phyloP scores from a whole-genome alignment of 2,113 vertebrate species.

The Cichladusa arquata region DNA sequence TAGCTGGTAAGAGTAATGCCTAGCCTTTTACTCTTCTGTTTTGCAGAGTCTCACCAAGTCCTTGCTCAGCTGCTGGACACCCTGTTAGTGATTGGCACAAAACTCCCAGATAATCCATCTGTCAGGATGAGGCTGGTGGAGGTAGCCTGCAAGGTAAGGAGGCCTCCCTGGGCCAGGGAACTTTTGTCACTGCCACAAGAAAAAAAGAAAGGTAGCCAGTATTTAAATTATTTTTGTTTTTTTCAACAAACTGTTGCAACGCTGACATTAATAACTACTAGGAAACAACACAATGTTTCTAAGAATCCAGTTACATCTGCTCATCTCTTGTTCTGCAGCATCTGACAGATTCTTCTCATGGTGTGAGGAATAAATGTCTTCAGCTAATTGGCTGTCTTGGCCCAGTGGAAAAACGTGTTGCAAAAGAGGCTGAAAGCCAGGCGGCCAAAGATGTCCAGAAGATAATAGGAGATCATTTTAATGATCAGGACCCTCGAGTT shows the following conservation, averaged over 20 bases:
- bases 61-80: constrained; percentile 93
- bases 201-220: background rate
- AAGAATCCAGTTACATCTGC: background rate
- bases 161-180: background rate
- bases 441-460: constrained; percentile 85
- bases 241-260: background rate
- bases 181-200: background rate
- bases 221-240: background rate
- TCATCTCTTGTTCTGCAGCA: constrained; percentile 69
- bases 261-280: background rate
- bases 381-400: constrained; percentile 92
- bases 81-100: constrained; percentile 87
- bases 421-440: constrained; percentile 81
- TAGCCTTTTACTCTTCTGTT: background rate
- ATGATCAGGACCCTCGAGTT: constrained; percentile 93
- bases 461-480: constrained; percentile 93
- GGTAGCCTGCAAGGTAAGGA: constrained; percentile 90
- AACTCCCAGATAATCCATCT: constrained; percentile 81
- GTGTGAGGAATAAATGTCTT: constrained; percentile 94
- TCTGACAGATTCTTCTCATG: constrained; percentile 89
- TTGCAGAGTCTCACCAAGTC: constrained; percentile 94
- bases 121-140: constrained; percentile 85
- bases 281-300: background rate
- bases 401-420: constrained; percentile 76
- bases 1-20: background rate